phyloP scores from a whole-genome alignment of 2,113 vertebrate species.

The Cololabis saira region DNA sequence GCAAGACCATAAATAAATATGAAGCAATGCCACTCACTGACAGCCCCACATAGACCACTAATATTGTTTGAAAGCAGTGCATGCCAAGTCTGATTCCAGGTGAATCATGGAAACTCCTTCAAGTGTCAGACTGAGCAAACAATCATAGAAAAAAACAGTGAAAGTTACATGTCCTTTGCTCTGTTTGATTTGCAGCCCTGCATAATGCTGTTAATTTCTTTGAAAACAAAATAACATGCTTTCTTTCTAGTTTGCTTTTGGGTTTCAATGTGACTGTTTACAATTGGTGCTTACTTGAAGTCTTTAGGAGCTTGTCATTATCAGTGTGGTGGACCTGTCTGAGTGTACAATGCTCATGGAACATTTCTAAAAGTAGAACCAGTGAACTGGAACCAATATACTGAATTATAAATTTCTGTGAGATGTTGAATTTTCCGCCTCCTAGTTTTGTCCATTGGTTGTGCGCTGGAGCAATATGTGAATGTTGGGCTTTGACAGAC shows the following conservation, averaged over 20 bases:
- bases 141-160: background rate
- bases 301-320: slow-evolving; percentile 26
- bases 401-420: background rate
- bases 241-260: slow-evolving; percentile 8
- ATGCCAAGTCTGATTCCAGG: slow-evolving; percentile 6
- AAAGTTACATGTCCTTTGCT: background rate
- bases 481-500: no score
- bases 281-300: slow-evolving; percentile 8
- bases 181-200: slow-evolving; percentile 2
- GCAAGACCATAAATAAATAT: slow-evolving; percentile 29
- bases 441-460: no score
- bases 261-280: slow-evolving; percentile 5
- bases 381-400: slow-evolving; percentile 12
- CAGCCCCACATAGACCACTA: background rate
- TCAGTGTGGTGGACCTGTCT: slow-evolving; percentile 18
- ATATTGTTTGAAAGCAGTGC: background rate
- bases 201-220: slow-evolving; percentile 16
- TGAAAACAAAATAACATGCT: slow-evolving; percentile 2
- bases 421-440: no score
- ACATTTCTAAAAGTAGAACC: slow-evolving; percentile 19
- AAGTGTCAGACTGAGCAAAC: background rate
- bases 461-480: no score
- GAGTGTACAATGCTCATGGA: slow-evolving; percentile 4
- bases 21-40: slow-evolving; percentile 15
- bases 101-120: slow-evolving; percentile 7